These are phyloP conservation scores for Lottia gigantea DNA, from an alignment of 2,888 invertebrate genomes.

Conservation along the genomic window DNA sequence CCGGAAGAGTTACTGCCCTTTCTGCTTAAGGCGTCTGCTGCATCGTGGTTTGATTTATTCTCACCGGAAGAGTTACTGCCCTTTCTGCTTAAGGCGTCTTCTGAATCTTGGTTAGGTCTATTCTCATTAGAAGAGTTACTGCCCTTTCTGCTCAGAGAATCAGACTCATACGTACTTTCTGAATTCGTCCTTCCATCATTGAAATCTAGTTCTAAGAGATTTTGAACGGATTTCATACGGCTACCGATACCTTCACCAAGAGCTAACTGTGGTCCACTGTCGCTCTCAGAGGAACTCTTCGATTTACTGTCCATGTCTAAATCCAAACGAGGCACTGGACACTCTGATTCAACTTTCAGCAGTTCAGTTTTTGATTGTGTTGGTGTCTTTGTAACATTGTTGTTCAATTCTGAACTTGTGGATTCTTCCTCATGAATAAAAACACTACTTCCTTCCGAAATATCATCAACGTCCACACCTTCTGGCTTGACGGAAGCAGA, in stretches of 20 bases:
- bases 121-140: not conserved
- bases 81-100: not conserved
- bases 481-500: not conserved
- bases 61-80: not conserved
- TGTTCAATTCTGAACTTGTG: not conserved
- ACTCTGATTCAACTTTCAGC: not conserved
- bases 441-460: not conserved
- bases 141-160: no score
- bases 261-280: not conserved
- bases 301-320: not conserved
- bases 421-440: not conserved
- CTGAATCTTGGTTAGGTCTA: not conserved
- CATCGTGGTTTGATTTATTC: not conserved
- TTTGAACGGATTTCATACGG: not conserved
- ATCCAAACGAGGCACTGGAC: not conserved
- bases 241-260: not conserved
- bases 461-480: not conserved
- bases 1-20: not conserved
- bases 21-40: not conserved
- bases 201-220: not conserved
- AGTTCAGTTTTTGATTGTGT: not conserved
- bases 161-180: not conserved
- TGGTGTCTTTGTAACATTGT: not conserved
- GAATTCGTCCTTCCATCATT: not conserved
- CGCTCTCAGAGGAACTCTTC: not conserved